Percentiles rank a stretch among this genome's conserved stretches.
phyloP scores from a whole-genome alignment of 2,113 vertebrate genomes.

The Pionites leucogaster region DNA sequence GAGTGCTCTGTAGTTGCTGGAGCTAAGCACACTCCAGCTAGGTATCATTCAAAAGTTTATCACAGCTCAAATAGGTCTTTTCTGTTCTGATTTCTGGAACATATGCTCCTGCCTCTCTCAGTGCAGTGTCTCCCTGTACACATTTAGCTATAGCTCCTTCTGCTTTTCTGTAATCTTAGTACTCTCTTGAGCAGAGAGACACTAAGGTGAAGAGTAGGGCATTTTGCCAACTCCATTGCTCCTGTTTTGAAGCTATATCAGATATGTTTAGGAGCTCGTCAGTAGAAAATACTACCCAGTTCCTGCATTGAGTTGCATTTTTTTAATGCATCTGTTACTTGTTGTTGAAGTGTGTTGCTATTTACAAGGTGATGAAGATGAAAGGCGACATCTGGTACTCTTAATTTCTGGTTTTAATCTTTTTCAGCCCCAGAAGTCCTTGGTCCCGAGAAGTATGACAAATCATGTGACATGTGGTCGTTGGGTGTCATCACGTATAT shows the following conservation, averaged over 20 bases:
- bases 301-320: neutral
- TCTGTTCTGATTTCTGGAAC: slow-evolving; percentile 27
- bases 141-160: slow-evolving; percentile 38
- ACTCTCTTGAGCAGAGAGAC: slow-evolving; percentile 19
- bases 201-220: slow-evolving; percentile 15
- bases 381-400: neutral
- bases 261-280: neutral
- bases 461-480: slow-evolving; percentile 99
- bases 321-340: neutral
- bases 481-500: slow-evolving; percentile 99
- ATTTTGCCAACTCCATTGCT: neutral
- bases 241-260: neutral
- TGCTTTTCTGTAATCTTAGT: slow-evolving; percentile 24
- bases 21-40: neutral
- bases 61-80: slow-evolving; percentile 15
- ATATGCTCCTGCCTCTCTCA: slow-evolving; percentile 12
- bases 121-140: slow-evolving; percentile 24
- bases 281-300: neutral
- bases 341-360: neutral
- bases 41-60: neutral
- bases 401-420: slow-evolving; percentile 3
- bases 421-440: slow-evolving; percentile 93
- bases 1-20: neutral
- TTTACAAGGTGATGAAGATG: neutral
- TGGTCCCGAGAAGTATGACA: slow-evolving; percentile 98